Conservation (phyloP, 1,140 invertebrate species). For the Scaptomyza pallida region DNA sequence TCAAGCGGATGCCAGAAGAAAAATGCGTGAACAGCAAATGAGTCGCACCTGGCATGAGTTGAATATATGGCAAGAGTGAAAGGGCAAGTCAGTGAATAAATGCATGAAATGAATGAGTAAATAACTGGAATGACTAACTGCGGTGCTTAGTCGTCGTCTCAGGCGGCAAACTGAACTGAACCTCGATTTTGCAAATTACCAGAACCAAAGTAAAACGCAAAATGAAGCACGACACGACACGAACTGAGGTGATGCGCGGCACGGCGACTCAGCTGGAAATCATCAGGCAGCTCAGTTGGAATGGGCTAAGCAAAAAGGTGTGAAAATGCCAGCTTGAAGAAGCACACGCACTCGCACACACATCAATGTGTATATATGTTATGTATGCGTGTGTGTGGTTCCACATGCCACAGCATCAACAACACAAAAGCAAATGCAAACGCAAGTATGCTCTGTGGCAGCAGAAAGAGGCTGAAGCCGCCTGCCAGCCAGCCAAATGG, state of each 20-base stretch:
- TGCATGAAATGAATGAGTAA: constrained; percentile 80
- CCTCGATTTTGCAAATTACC: constrained; percentile 32
- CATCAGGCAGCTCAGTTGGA: background rate
- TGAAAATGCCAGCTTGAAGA: constrained; percentile 34
- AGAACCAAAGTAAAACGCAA: background rate
- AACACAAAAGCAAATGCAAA: too few species aligned
- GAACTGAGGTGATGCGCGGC: too few species aligned
- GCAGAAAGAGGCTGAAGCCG: constrained; percentile 6
- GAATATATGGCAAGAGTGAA: background rate
- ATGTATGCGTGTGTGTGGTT: constrained; percentile 13
- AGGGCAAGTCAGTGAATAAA: constrained; percentile 67
- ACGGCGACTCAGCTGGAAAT: background rate
- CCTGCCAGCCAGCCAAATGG: constrained; percentile 59
- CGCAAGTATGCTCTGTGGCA: background rate
- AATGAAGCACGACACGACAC: too few species aligned
- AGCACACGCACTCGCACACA: constrained; percentile 33
- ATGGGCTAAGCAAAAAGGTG: constrained; percentile 31
- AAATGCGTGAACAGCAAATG: constrained; percentile 67
- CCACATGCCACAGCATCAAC: constrained; percentile 10
- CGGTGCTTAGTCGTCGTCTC: constrained; percentile 49
- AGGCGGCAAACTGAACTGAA: constrained; percentile 13
- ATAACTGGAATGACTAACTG: constrained; percentile 76
- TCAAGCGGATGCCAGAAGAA: constrained; percentile 48
- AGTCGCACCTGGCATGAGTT: constrained; percentile 58
- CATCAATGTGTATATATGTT: constrained; percentile 6